These are phyloP conservation scores for Sipunculus nudus DNA, from an alignment of 2,888 invertebrate genomes.

Conservation along the genomic window DNA sequence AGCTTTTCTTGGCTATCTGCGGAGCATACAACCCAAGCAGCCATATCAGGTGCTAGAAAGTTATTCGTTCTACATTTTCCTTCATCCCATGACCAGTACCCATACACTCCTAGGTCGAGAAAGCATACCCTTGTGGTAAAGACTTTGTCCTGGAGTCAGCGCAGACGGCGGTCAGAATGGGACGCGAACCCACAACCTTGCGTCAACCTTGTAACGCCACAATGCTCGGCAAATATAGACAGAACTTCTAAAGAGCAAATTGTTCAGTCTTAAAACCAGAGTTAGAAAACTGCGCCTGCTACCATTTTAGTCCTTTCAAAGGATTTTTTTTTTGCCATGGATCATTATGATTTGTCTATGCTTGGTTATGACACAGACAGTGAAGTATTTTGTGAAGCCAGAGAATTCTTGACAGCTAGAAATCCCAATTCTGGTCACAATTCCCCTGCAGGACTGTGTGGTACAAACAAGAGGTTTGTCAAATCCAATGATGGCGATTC, in stretches of 20 bases:
- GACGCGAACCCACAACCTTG: no score
- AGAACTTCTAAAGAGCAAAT: conserved; percentile 38
- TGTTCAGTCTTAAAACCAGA: conserved; percentile 9
- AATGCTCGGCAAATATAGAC: no score
- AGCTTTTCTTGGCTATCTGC: no score
- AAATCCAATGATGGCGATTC: conserved; percentile 65
- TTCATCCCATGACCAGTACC: no score
- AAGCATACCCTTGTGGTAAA: no score
- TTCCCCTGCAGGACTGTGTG: conserved; percentile 49
- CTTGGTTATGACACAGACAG: conserved; percentile 49
- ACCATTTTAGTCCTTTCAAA: conserved; percentile 50
- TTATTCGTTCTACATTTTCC: no score
- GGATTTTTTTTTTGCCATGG: conserved; percentile 58
- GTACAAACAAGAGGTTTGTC: conserved; percentile 51
- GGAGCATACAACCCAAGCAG: no score
- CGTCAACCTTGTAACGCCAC: no score
- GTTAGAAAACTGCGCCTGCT: conserved; percentile 45
- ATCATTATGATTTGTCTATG: conserved; percentile 63
- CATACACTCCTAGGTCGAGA: no score
- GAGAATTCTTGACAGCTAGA: conserved; percentile 41
- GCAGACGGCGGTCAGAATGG: no score
- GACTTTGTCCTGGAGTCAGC: no score
- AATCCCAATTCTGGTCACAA: conserved; percentile 60
- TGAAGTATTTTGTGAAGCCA: conserved; percentile 47
- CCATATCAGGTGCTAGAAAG: no score